Conservation (phyloP, 2,113 vertebrate species). For the Argyrosomus japonicus region DNA sequence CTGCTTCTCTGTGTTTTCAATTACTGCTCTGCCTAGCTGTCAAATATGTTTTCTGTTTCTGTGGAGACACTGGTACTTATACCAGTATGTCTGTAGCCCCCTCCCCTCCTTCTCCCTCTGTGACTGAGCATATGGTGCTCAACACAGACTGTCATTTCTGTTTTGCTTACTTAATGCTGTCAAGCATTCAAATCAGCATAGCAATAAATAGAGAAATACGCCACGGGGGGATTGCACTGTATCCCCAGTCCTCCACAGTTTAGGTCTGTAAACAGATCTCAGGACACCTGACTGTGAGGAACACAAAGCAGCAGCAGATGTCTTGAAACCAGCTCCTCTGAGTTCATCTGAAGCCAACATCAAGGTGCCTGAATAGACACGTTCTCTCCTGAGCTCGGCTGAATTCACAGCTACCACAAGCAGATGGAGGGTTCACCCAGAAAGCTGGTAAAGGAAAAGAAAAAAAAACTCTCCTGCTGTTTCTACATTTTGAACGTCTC, state of each 20-base stretch:
- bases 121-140: not conserved
- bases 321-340: slow-evolving; percentile 45
- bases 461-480: slow-evolving; percentile 18
- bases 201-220: not conserved
- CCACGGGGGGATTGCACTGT: not conserved
- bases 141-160: not conserved
- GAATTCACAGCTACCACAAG: slow-evolving; percentile 9
- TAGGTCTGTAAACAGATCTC: slow-evolving; percentile 13
- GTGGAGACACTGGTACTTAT: not conserved
- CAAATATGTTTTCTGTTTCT: not conserved
- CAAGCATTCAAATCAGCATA: not conserved
- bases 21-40: not conserved
- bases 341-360: slow-evolving; percentile 36
- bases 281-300: slow-evolving; percentile 35
- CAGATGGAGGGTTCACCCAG: slow-evolving; percentile 50
- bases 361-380: slow-evolving; percentile 43
- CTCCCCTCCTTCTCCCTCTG: too few species aligned
- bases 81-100: not conserved
- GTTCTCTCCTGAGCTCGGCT: slow-evolving; percentile 36
- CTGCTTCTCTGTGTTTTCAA: not conserved
- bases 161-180: not conserved
- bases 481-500: not conserved
- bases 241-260: slow-evolving; percentile 25
- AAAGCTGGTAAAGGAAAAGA: slow-evolving; percentile 8
- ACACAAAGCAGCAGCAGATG: slow-evolving; percentile 55